Evolutionary conservation across 2,113 vertebrate genomes (phyloP).

Genomic region (Eulemur rufifrons): DNA sequence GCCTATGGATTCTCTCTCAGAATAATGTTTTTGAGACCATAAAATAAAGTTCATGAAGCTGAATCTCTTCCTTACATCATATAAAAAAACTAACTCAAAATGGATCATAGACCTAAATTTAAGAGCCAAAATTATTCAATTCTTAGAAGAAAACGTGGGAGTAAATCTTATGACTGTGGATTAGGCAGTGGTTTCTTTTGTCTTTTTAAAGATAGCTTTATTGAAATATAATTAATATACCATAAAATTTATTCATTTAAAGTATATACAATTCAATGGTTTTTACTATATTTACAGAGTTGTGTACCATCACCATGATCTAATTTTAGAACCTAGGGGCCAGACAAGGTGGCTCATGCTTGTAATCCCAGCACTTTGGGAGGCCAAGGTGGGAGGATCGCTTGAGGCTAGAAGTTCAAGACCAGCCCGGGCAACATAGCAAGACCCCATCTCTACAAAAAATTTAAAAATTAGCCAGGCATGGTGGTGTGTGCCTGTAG

Average conservation of each 20-base stretch:
- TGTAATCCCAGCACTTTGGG: no score
- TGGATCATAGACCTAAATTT: neutral
- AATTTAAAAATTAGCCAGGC: no score
- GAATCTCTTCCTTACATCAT: neutral
- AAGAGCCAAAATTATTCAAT: conserved; percentile 4
- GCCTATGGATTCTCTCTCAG: neutral
- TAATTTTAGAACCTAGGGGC: conserved; percentile 25
- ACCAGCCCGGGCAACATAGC: no score
- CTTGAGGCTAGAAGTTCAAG: no score
- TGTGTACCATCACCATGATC: neutral
- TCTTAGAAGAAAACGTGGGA: neutral
- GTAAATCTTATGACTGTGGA: neutral
- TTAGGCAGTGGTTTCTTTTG: neutral
- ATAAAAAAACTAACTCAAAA: conserved; percentile 30
- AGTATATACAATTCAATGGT: neutral
- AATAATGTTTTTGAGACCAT: conserved; percentile 8
- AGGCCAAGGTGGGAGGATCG: no score
- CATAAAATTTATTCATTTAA: conserved; percentile 12
- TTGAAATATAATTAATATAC: conserved; percentile 26
- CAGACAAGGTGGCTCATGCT: no score
- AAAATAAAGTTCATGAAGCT: neutral
- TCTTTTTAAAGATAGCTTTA: conserved; percentile 10
- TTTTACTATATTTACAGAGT: conserved; percentile 38
- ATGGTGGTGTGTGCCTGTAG: no score
- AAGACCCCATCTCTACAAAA: no score